Evolutionary conservation across 1,140 invertebrate genomes (phyloP).

Genomic region (Pachyrhynchus sulphureomaculatus): DNA sequence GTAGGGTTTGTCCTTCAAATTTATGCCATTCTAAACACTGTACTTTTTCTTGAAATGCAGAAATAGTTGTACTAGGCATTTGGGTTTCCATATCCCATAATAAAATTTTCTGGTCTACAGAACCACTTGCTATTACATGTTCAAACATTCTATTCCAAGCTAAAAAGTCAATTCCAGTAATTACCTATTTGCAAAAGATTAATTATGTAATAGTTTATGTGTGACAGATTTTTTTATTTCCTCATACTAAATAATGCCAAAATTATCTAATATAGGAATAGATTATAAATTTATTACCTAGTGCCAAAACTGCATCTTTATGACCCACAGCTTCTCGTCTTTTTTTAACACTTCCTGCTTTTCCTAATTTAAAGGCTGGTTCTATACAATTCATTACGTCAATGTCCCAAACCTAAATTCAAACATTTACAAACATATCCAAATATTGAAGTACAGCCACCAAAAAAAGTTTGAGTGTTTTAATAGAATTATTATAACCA

Average conservation of each 20-base stretch:
- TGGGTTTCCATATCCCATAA: slow-evolving; percentile 90
- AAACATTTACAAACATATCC: too few relatives aligned
- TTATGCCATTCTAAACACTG: slow-evolving; percentile 90
- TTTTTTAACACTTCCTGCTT: slow-evolving; percentile 76
- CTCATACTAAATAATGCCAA: too few relatives aligned
- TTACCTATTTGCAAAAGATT: too few relatives aligned
- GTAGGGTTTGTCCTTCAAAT: slow-evolving; percentile 73
- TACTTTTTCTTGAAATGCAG: slow-evolving; percentile 76
- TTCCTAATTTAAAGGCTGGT: slow-evolving; percentile 79
- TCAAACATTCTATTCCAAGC: slow-evolving; percentile 83
- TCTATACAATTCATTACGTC: slow-evolving; percentile 89
- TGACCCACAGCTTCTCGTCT: slow-evolving; percentile 71
- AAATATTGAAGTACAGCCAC: too few relatives aligned
- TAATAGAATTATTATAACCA: too few relatives aligned
- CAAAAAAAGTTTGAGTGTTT: background rate
- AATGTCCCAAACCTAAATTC: slow-evolving; percentile 85
- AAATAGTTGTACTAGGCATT: slow-evolving; percentile 70
- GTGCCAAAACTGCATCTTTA: slow-evolving; percentile 85
- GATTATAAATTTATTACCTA: slow-evolving; percentile 2
- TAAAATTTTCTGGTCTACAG: slow-evolving; percentile 84
- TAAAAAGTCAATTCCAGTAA: too few relatives aligned
- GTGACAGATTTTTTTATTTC: too few relatives aligned
- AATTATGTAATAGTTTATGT: too few relatives aligned
- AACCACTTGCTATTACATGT: slow-evolving; percentile 88
- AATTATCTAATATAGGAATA: too few relatives aligned